Base-by-base conservation (phyloP, 2,113 vertebrate species). In the Petroica traversi region DNA sequence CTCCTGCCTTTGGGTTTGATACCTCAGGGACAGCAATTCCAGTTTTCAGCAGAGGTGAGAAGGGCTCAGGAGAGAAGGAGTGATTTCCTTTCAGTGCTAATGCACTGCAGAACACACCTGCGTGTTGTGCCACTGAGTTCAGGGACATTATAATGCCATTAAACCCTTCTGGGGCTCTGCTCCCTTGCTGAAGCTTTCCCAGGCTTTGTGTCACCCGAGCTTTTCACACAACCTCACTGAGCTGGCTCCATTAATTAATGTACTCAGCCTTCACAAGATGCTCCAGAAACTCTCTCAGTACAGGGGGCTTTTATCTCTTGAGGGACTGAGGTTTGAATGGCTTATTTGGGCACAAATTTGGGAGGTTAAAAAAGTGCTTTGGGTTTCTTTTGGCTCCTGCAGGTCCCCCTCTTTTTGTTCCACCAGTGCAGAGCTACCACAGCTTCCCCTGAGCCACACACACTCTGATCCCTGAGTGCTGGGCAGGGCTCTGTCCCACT, bases 61-160 rank as follows among this genome's bases (percentile, higher is more conserved):
- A 31, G 51, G 61, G 40, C 48, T 80, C 40, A 9, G 46, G 80
- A 59, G 63, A 38, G 18, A 41, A 36, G 51, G 36, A 68, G 51
- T 36, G 41, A 7, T 58, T 92, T 95, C 22, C 54, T 66, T 80
- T 71, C 25, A 16, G 63, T 74, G 72, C 34, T 83, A 31, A 74
- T 8, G 43, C 9, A 54, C 72, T 81, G 63, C 76, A 86, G 72
- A 92, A 74, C 17, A 36, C 48, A 51, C 20, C 48, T 40, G 59
- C 55, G 19, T 48, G 71, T 36, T 88, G 91, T 75, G 57, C 64
- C 79, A 55, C 83, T 45, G 36, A 71, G 87, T 89, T 71, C 57
- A 48, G 61, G 73, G 74, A 84, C 86, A 72, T 93, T 92, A 79
- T 85, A 93, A 96, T 79, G 76, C 89, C 84, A 87, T 95, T 97